Evolutionary conservation across 2,797 vertebrate genomes (phyloP).

Genomic region (Clarias fuscus): DNA sequence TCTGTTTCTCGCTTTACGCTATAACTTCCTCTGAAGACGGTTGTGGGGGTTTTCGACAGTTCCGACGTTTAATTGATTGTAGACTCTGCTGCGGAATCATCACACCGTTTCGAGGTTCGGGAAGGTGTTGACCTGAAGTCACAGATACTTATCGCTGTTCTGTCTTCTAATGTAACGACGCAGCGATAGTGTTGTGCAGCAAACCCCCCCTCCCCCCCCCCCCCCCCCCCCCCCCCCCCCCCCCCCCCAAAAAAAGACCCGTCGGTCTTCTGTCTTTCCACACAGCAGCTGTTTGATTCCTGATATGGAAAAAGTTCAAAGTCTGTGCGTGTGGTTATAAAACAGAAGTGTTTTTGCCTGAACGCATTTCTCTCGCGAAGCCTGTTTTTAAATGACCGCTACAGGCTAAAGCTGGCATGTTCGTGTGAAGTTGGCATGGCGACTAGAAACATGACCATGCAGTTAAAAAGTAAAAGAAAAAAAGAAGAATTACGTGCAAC

Average conservation of each 20-base stretch:
- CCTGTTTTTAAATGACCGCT: slow-evolving; percentile 19
- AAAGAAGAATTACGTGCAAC: too few species aligned
- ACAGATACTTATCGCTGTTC: background rate
- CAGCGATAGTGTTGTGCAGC: background rate
- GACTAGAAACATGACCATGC: slow-evolving; percentile 23
- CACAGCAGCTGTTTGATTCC: slow-evolving; percentile 24
- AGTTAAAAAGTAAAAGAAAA: background rate
- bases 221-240: too few species aligned
- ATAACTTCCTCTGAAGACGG: background rate
- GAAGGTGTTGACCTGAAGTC: background rate
- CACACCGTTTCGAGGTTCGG: background rate
- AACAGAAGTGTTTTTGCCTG: background rate
- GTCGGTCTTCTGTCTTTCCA: background rate
- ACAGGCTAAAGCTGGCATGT: background rate
- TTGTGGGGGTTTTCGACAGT: background rate
- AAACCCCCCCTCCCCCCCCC: background rate
- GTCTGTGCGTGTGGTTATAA: slow-evolving; percentile 21
- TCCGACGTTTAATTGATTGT: background rate
- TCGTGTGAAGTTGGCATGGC: background rate
- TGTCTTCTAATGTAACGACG: background rate
- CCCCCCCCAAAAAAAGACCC: too few species aligned
- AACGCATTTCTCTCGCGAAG: slow-evolving; percentile 6
- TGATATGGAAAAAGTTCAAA: slow-evolving; percentile 38
- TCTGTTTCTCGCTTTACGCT: background rate
- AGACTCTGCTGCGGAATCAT: background rate